Percentiles rank a stretch among this genome's conserved stretches.
Conservation (phyloP, 2,113 vertebrate genomes). For the Desmodus rotundus region DNA sequence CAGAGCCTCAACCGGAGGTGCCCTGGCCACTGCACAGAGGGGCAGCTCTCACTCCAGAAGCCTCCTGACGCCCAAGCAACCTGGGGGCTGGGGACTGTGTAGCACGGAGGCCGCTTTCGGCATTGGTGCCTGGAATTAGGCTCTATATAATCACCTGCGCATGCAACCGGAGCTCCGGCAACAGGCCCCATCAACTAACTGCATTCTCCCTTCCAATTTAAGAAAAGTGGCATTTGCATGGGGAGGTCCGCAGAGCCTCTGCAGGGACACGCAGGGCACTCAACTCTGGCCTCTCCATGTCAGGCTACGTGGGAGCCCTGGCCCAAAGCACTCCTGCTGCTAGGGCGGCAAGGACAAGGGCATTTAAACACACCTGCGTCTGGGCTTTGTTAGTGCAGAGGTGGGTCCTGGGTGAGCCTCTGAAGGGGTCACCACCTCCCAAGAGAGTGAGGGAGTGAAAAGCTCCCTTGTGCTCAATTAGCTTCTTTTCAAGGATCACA, state of each 20-base stretch:
- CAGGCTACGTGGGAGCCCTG: neutral
- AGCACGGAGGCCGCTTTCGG: neutral
- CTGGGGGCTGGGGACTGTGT: rapidly evolving
- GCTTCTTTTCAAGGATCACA: conserved; percentile 53
- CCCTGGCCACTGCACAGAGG: neutral
- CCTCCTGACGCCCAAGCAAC: neutral
- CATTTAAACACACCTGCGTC: neutral
- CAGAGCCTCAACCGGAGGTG: neutral
- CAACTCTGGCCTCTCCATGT: neutral
- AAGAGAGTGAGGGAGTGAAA: neutral
- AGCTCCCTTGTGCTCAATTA: conserved; percentile 17
- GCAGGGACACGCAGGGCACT: neutral
- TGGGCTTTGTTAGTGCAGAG: neutral
- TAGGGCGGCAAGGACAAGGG: neutral
- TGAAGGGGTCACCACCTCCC: neutral
- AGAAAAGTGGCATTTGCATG: neutral
- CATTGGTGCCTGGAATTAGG: rapidly evolving
- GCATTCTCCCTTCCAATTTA: neutral
- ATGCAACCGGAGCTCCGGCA: neutral
- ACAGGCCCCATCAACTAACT: neutral
- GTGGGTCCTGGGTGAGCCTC: neutral
- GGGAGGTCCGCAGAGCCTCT: no score
- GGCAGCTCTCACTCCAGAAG: neutral
- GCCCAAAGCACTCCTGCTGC: neutral
- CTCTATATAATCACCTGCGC: neutral